Percentiles rank a stretch among this genome's conserved stretches.
Evolutionary conservation across 2,113 vertebrate genomes (phyloP).

Genomic region (Mormyrus iriodes): DNA sequence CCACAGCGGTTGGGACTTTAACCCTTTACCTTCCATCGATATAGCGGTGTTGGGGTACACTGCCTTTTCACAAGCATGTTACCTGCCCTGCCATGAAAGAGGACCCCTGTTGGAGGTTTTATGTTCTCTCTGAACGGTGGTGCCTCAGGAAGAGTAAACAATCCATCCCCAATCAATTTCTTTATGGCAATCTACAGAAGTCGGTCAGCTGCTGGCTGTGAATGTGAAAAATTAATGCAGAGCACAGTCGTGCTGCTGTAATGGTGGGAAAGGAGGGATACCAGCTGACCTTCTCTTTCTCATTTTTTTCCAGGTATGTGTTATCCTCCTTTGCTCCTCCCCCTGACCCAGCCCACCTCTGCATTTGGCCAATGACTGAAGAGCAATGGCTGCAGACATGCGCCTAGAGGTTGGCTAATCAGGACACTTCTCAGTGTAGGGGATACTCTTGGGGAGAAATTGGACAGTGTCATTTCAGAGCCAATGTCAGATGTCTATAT

Average conservation of each 20-base stretch:
- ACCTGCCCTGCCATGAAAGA: neutral
- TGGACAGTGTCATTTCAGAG: neutral
- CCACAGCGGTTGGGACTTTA: neutral
- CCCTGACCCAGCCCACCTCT: neutral
- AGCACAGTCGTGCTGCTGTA: neutral
- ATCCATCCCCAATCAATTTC: neutral
- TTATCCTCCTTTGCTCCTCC: constrained; percentile 19
- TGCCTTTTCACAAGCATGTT: neutral
- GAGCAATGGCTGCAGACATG: neutral
- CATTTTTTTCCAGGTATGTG: constrained; percentile 45
- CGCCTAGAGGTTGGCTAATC: neutral
- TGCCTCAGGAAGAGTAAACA: neutral
- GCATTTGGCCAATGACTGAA: constrained; percentile 12
- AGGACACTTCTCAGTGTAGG: neutral
- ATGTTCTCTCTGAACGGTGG: neutral
- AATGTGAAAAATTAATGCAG: neutral
- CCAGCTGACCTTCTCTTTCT: constrained; percentile 14
- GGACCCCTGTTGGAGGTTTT: neutral
- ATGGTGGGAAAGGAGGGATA: neutral
- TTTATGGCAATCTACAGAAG: neutral
- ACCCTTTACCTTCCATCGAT: neutral
- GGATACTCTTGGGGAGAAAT: neutral
- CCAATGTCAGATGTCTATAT: neutral
- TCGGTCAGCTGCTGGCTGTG: neutral
- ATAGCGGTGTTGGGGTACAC: neutral